Conservation (phyloP, 1,140 invertebrate species). For the Dryas iulia region DNA sequence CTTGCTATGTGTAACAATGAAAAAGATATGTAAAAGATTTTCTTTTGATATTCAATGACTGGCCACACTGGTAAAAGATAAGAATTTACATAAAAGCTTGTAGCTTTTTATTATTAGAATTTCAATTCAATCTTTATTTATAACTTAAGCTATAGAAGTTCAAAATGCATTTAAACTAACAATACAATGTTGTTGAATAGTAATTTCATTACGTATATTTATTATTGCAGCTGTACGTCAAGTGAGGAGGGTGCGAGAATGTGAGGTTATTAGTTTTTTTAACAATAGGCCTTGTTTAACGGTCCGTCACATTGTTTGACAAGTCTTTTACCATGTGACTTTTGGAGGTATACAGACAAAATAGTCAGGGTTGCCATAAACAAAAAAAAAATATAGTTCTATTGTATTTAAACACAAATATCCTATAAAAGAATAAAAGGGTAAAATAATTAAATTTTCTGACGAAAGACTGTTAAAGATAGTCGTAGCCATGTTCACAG, state of each 20-base stretch:
- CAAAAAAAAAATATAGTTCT: too few species aligned
- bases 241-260: constrained; percentile 1
- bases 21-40: too few species aligned
- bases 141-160: background rate
- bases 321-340: background rate
- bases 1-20: too few species aligned
- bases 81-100: background rate
- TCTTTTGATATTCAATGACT: too few species aligned
- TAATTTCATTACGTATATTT: background rate
- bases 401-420: too few species aligned
- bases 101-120: background rate
- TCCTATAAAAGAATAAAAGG: too few species aligned
- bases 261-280: background rate
- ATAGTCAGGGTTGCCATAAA: too few species aligned
- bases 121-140: background rate
- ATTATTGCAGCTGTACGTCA: background rate
- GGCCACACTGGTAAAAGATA: too few species aligned
- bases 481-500: too few species aligned
- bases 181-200: background rate
- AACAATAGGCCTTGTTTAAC: background rate
- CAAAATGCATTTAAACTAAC: background rate
- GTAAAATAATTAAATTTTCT: too few species aligned
- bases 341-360: background rate
- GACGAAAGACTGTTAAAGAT: too few species aligned
- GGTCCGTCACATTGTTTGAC: background rate